Base-by-base conservation (phyloP, 2,888 invertebrate species). In the Odiellus spinosus region DNA sequence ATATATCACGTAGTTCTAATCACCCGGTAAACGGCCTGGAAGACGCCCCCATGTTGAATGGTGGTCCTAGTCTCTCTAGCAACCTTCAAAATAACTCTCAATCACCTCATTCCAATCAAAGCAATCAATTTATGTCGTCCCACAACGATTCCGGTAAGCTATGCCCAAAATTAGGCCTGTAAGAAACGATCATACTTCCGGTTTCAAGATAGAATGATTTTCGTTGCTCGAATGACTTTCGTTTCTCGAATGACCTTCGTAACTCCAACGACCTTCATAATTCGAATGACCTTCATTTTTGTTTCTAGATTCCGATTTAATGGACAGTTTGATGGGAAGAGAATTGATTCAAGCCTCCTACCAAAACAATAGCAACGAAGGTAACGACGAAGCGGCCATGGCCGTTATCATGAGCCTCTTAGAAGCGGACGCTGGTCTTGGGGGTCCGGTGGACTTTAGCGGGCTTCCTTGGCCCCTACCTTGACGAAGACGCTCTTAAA, bases 331-430 rank as follows among this genome's bases (percentile, higher is more conserved):
- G 63, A 76, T 76, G 59, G 71, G 71, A 41, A 70, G 68, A 46
- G 66, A 70, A 2, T 68, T 69, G 18, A 39, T 56, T 26, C 56
- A 52, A 20, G 47, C 46, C 19, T 47, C 49, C 11, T 52, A 47
- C 45, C 54, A 50, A 40, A 53, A 46, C 21, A 44, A 64, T n/a
- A 66, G 71, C 1, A 71, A 73, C 39, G 82, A 83, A 60, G 82
- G 81, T 36, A 83, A 82, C 62, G 84, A 86, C 58, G 87, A 87
- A 62, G 85, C 86, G 2, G 83, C 85, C 4, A 86, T 87, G 84
- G 84, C 86, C 1, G 85, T 86, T 55, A 84, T 87, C 57, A 86
- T 87, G 86, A 85, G 82, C 63, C 73, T 87, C 19, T 67, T 87
- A 40, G 87, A 87, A 64, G 86, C 85, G 0, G 87, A 87, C 63